Evolutionary conservation across 2,113 vertebrate species (phyloP).

Genomic region (Bubo bubo): DNA sequence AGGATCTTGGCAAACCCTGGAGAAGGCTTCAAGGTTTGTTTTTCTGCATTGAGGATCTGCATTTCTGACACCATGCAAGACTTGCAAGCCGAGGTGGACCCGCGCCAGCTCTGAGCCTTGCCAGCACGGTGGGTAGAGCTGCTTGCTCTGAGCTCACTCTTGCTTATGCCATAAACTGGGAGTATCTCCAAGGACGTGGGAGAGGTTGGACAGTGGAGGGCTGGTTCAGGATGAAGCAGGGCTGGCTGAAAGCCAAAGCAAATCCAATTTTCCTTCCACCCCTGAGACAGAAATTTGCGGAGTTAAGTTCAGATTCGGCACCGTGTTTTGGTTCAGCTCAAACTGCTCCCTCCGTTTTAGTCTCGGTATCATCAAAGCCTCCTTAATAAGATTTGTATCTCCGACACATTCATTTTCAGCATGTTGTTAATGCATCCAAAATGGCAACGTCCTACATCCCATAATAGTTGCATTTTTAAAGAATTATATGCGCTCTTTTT

Average conservation of each 20-base stretch:
- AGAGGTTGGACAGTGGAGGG: slow-evolving; percentile 27
- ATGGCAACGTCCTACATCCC: not conserved
- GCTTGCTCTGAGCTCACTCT: slow-evolving; percentile 27
- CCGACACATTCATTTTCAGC: not conserved
- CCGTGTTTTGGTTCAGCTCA: not conserved
- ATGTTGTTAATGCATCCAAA: not conserved
- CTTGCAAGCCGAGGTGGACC: not conserved
- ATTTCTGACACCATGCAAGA: not conserved
- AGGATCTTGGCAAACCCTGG: not conserved
- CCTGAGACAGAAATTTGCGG: not conserved
- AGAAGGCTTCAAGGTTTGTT: not conserved
- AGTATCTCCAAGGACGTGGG: slow-evolving; percentile 52
- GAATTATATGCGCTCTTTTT: not conserved
- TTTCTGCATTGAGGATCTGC: not conserved
- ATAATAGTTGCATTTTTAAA: not conserved
- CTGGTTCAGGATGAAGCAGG: not conserved
- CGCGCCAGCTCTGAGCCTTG: accelerated
- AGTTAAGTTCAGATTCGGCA: not conserved
- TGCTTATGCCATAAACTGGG: slow-evolving; percentile 21
- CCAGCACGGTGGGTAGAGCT: not conserved
- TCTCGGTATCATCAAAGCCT: not conserved
- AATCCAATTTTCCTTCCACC: slow-evolving; percentile 16
- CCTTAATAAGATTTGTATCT: slow-evolving; percentile 17
- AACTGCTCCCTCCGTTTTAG: not conserved
- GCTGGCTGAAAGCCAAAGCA: slow-evolving; percentile 18